Percentiles rank a stretch among this genome's conserved stretches.
phyloP scores from a whole-genome alignment of 2,797 vertebrate species.

The Sus cebifrons region DNA sequence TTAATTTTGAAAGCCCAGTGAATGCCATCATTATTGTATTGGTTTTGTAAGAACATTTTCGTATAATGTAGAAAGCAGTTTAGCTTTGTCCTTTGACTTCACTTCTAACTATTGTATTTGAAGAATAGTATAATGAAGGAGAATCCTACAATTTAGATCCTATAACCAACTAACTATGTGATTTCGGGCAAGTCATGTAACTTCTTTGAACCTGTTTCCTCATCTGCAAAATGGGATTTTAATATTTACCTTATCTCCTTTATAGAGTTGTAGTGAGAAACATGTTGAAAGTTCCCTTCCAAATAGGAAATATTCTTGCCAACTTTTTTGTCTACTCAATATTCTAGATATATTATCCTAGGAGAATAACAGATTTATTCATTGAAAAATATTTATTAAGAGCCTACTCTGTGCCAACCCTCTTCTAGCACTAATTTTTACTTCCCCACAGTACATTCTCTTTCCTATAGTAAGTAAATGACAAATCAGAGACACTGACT shows the following conservation, averaged over 20 bases:
- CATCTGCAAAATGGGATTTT: background rate
- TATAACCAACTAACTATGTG: background rate
- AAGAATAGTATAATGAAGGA: background rate
- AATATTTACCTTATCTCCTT: background rate
- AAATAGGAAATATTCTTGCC: background rate
- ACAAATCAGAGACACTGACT: background rate
- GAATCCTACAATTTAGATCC: background rate
- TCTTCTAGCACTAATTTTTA: constrained; percentile 2
- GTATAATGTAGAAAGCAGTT: background rate
- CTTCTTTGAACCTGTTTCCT: background rate
- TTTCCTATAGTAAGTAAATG: background rate
- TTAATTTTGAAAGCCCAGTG: background rate
- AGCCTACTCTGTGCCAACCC: background rate
- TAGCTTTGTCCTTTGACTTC: background rate
- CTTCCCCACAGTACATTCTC: background rate
- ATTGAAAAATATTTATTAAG: background rate
- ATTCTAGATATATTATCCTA: background rate
- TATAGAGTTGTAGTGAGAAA: background rate
- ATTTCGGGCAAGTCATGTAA: background rate
- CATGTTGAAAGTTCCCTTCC: background rate
- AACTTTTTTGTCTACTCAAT: background rate
- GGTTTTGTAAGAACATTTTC: background rate
- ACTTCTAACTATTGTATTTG: background rate
- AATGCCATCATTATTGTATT: background rate
- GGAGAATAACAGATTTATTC: background rate